Percentiles rank a stretch among this genome's conserved stretches.
Evolutionary conservation across 1,140 invertebrate species (phyloP).

Genomic region (Potamilus streckersoni): DNA sequence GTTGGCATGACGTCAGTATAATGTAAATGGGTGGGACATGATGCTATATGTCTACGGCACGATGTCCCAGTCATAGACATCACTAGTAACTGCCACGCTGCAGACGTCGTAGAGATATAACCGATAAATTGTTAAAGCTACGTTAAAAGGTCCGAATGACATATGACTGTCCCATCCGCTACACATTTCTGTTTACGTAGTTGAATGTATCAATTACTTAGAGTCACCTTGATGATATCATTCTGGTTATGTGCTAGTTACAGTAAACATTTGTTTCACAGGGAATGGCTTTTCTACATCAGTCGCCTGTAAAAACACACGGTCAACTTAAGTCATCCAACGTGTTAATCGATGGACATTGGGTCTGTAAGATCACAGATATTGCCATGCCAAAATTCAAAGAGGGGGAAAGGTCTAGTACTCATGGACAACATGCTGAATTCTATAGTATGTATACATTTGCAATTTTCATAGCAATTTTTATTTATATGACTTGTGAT

Average conservation of each 20-base stretch:
- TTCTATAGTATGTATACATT: slow-evolving; percentile 14
- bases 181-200: background rate
- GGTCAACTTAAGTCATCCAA: slow-evolving; percentile 43
- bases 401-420: slow-evolving; percentile 27
- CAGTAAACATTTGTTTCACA: slow-evolving; percentile 14
- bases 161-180: background rate
- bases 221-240: background rate
- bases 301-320: slow-evolving; percentile 32
- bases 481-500: no score
- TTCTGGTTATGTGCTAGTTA: background rate
- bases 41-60: no score
- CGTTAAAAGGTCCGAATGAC: no score
- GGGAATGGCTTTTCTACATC: slow-evolving; percentile 47
- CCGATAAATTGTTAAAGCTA: no score
- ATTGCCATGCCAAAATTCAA: slow-evolving; percentile 32
- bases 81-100: no score
- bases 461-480: no score
- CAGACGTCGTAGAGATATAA: no score
- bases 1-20: no score
- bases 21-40: no score
- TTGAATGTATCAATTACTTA: background rate
- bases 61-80: no score
- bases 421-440: background rate
- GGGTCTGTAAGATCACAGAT: slow-evolving; percentile 45
- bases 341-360: slow-evolving; percentile 44